phyloP scores from a whole-genome alignment of 1,140 invertebrate species.

The Carposina sasakii region DNA sequence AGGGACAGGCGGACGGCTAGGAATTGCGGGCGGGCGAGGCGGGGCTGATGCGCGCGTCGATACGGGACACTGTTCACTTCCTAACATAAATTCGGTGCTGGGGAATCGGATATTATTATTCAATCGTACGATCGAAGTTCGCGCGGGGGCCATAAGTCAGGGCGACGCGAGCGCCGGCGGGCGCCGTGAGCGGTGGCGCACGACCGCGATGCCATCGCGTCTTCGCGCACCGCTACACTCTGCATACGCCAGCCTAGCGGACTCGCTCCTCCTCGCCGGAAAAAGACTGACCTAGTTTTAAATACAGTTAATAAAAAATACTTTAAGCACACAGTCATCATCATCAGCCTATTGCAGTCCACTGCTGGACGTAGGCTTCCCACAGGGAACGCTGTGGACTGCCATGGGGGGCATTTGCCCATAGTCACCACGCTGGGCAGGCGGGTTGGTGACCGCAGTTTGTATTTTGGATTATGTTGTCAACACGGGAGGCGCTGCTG shows the following conservation, averaged over 20 bases:
- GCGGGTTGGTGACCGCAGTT: too few species aligned
- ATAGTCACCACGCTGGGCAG: too few species aligned
- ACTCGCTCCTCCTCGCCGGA: too few species aligned
- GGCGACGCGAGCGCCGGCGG: slow-evolving; percentile 64
- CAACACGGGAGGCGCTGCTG: too few species aligned
- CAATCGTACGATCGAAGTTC: slow-evolving; percentile 67
- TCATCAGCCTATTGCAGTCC: too few species aligned
- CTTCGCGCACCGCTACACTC: slow-evolving; percentile 30
- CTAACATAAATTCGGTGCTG: slow-evolving; percentile 69
- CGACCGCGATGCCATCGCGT: slow-evolving; percentile 61
- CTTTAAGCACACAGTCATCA: too few species aligned
- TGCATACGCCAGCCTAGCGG: neutral
- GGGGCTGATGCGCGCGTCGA: slow-evolving; percentile 48
- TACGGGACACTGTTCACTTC: slow-evolving; percentile 64
- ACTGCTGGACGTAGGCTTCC: too few species aligned
- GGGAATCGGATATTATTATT: slow-evolving; percentile 70
- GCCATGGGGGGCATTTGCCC: too few species aligned
- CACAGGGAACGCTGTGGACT: too few species aligned
- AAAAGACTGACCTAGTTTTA: too few species aligned
- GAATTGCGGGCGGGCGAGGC: slow-evolving; percentile 43
- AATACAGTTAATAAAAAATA: too few species aligned
- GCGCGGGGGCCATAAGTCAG: slow-evolving; percentile 65
- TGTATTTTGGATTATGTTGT: too few species aligned
- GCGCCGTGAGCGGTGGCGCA: slow-evolving; percentile 62
- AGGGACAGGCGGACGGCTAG: slow-evolving; percentile 41